Evolutionary conservation across 2,113 vertebrate genomes (phyloP).

Genomic region (Stigmatopora argus): DNA sequence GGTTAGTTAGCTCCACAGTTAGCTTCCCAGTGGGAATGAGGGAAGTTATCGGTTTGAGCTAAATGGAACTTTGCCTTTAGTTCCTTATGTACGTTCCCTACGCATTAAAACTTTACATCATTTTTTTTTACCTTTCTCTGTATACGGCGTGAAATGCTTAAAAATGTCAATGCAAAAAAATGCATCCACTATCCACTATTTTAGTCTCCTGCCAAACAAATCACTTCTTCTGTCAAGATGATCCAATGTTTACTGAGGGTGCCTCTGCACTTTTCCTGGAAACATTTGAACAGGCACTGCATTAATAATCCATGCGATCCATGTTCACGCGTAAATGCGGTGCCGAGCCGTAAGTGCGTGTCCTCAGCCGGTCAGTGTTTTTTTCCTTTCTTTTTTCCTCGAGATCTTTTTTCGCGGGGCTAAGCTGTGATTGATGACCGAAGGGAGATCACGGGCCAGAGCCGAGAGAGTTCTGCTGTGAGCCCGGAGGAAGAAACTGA

Average conservation of each 20-base stretch:
- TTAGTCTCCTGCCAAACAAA: slow-evolving; percentile 23
- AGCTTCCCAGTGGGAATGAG: not conserved
- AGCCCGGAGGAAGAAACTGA: slow-evolving; percentile 45
- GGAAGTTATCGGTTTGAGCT: not conserved
- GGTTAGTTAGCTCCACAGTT: too few relatives aligned
- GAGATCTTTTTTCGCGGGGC: slow-evolving; percentile 39
- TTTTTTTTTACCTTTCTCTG: not conserved
- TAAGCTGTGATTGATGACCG: slow-evolving; percentile 60
- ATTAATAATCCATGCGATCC: slow-evolving; percentile 62
- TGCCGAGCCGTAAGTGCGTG: slow-evolving; percentile 31
- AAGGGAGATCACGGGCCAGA: slow-evolving; percentile 63
- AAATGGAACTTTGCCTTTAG: not conserved
- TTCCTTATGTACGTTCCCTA: not conserved
- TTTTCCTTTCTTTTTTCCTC: slow-evolving; percentile 45
- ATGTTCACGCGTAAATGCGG: slow-evolving; percentile 39
- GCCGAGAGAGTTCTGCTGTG: slow-evolving; percentile 42
- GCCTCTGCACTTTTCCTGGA: slow-evolving; percentile 43
- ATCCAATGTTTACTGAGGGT: slow-evolving; percentile 33
- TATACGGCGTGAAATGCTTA: not conserved
- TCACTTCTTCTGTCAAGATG: slow-evolving; percentile 20
- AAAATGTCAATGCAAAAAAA: not conserved
- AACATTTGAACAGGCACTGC: slow-evolving; percentile 39
- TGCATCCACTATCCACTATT: not conserved
- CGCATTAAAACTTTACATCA: too few relatives aligned
- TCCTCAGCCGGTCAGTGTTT: slow-evolving; percentile 45